Evolutionary conservation across 1,140 invertebrate genomes (phyloP), one percentile per base, ranked within the genome.

Genomic region (Zaprionus capensis): DNA sequence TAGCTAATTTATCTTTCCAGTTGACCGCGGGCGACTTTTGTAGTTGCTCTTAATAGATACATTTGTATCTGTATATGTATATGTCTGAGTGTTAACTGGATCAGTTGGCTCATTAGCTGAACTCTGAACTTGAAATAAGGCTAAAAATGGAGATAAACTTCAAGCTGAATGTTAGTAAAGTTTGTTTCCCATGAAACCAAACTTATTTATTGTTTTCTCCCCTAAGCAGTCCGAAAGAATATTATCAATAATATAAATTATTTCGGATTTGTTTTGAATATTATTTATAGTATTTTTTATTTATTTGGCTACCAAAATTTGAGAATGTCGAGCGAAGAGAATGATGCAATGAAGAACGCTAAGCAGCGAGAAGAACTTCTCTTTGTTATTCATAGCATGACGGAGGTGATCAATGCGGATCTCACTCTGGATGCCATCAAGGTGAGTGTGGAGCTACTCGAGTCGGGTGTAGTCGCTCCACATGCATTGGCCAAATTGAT

Each of bases 1-100:
- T 73, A 69, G 80, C 67, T 81, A 87, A 87, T 88, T 87, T 87
- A 81, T 87, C 71, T 88, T 88, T 80, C 67, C 71, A 80, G 67
- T 82, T 82, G 80, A 65, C 69, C 34, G 31, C 46, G 12, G 46
- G 76, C 38, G 56, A 62, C 44, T 58, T 63, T 68, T 51, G 49
- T 15, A 57, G n/a, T 34, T 66, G 22, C 34, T 20, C 56, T 49
- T 53, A 51, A 57, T 63, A 53, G 22, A 76, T 71, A 46, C 7
- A 17, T n/a, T 11, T 34, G 28, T 31, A 41, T n/a, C 1, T 31
- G 31, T 34, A 17, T 44, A 17, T 9, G n/a, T 7, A 17, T 51
- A 1, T 51, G 20, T 46, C 6, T 46, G 26, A 38, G 36, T 59
- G 81, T 66, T 77, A 72, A 82, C 69, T 73, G 67, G 56, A 75